Evolutionary conservation across 2,113 vertebrate genomes (phyloP).

Genomic region (Cheirogaleus medius): DNA sequence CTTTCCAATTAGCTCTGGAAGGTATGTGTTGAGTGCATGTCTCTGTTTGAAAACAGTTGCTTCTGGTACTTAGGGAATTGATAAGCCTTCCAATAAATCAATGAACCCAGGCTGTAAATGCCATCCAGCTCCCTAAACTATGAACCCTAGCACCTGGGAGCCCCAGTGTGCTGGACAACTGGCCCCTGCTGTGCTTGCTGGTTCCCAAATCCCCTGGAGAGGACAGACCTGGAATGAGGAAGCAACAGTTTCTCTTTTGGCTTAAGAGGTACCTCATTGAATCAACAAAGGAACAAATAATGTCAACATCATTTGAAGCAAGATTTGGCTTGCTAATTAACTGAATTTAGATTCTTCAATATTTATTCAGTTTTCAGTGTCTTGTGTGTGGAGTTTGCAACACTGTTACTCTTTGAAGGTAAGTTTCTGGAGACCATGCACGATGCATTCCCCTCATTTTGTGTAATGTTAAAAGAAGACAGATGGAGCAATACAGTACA

Average conservation of each 20-base stretch:
- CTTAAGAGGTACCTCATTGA: not conserved
- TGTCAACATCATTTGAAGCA: not conserved
- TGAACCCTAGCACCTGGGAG: not conserved
- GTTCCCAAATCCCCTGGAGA: not conserved
- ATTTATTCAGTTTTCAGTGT: not conserved
- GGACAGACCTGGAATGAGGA: not conserved
- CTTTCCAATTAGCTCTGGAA: constrained; percentile 9
- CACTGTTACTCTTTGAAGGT: not conserved
- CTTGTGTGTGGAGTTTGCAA: too few relatives aligned
- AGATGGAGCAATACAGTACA: too few relatives aligned
- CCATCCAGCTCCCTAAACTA: not conserved
- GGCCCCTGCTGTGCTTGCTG: not conserved
- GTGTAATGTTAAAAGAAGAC: not conserved
- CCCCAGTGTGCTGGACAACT: not conserved
- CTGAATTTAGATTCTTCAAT: not conserved
- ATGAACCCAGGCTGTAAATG: not conserved
- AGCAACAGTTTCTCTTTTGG: not conserved
- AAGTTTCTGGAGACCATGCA: not conserved
- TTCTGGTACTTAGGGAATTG: not conserved
- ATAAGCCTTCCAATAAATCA: not conserved
- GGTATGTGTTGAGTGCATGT: not conserved
- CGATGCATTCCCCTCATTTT: not conserved
- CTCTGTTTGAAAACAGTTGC: not conserved
- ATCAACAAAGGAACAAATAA: not conserved
- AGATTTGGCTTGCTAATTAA: not conserved